Evolutionary conservation across 2,888 invertebrate genomes (phyloP), one percentile per base, ranked within the genome.

Genomic region (Matsumyia berberina): DNA sequence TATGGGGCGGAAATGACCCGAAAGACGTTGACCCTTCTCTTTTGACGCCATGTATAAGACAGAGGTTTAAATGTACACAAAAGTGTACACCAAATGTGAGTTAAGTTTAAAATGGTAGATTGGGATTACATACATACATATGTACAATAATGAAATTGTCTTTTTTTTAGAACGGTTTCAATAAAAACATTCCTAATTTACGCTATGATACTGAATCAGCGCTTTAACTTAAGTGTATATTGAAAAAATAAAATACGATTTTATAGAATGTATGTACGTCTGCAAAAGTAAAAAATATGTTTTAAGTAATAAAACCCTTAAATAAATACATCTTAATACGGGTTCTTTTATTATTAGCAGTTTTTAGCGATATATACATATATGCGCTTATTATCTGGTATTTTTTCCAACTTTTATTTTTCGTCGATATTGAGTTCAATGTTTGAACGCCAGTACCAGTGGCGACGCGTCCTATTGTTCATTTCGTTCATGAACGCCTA

Each of bases 11-110:
- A 7, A 92, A 93, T 82, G 92, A 94, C 88, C 92, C 94, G 0
- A 91, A 92, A 57, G 93, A 93, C 86, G 90, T 94, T 24, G 93
- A 94, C 89, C 92, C 93, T 0, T 92, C 91, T 62, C 90, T 96
- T 2, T 89, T 96, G 17, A 95, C 96, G 0, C 96, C 96, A 0
- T 90, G 88, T 39, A 90, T 91, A 83, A 88, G 90, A 29, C 90
- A 89, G 77, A 87, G 87, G 51, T 88, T 88, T 53, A 86, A 73
- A 39, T 85, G 69, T 15, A 74, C 46, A 37, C 72, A 86, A 5
- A 74, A 80, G 42, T 24, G 69, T 44, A 80, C 86, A 42, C 66
- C 87, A 42, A 88, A 69, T 80, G 89, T 88, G 79, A 87, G 86
- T 86, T 7, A 6, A 24, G n/a, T 24, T 24, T 24, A 29, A 12